These are phyloP conservation scores for Copidosoma floridanum DNA, from an alignment of 1,140 invertebrate genomes.

Conservation along the genomic window DNA sequence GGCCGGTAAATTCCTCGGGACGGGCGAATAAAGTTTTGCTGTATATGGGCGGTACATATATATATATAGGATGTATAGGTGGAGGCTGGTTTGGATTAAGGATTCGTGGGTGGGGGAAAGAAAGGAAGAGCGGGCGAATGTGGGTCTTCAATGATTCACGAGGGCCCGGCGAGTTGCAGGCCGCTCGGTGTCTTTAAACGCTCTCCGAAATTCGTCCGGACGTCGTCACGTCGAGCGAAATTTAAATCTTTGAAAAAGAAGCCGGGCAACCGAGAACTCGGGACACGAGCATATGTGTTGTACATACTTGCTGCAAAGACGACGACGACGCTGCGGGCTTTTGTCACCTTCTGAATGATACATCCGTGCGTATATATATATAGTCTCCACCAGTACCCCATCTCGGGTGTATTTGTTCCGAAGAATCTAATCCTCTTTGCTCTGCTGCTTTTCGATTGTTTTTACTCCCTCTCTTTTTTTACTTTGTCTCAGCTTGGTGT, in stretches of 20 bases:
- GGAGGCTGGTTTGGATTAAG: too few species aligned
- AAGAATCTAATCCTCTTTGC: conserved; percentile 20
- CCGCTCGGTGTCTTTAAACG: conserved; percentile 47
- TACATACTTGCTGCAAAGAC: too few species aligned
- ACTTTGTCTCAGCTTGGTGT: too few species aligned
- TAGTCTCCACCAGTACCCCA: too few species aligned
- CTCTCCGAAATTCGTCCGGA: conserved; percentile 52
- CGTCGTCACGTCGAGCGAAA: conserved; percentile 40
- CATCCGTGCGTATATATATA: conserved; percentile 8
- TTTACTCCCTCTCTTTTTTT: too few species aligned
- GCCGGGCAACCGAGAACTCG: background rate
- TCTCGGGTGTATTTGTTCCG: background rate
- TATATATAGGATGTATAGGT: too few species aligned
- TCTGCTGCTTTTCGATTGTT: too few species aligned
- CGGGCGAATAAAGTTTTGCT: background rate
- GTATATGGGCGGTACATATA: too few species aligned
- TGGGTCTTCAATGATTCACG: conserved; percentile 49
- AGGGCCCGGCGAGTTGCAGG: conserved; percentile 46
- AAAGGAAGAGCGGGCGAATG: conserved; percentile 7
- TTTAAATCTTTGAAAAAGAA: conserved; percentile 54
- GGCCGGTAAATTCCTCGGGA: background rate
- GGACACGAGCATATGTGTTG: conserved; percentile 22
- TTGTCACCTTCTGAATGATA: conserved; percentile 27
- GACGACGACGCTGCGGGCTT: background rate
- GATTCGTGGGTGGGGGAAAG: background rate